Percentiles rank a stretch among this genome's conserved stretches.
phyloP scores from a whole-genome alignment of 2,888 invertebrate genomes.

The Ametastegia equiseti region DNA sequence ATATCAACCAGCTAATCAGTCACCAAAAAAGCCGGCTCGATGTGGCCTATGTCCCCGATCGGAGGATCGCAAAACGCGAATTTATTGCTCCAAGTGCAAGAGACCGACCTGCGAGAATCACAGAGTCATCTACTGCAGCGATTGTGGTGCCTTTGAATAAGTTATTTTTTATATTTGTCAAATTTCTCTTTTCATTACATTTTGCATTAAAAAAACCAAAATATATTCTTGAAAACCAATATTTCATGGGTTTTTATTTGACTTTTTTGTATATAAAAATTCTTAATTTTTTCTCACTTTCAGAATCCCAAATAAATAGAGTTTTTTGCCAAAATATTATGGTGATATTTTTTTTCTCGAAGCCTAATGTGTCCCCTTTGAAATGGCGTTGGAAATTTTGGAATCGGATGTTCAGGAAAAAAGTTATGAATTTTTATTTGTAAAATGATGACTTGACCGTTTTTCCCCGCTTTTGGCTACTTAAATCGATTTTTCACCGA shows the following conservation, averaged over 20 bases:
- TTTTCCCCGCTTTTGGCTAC: too few species aligned
- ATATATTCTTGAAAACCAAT: conserved; percentile 8
- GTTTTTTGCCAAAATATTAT: background rate
- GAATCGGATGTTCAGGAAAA: background rate
- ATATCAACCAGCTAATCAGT: background rate
- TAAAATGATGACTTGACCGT: background rate
- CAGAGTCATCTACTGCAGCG: background rate
- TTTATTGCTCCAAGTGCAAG: background rate
- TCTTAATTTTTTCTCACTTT: background rate
- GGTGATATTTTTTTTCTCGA: background rate
- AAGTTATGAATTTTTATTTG: background rate
- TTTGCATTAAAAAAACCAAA: background rate
- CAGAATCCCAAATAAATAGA: conserved; percentile 9
- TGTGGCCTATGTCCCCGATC: background rate
- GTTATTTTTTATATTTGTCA: background rate
- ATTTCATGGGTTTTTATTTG: conserved; percentile 1
- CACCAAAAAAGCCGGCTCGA: background rate
- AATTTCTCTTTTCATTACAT: background rate
- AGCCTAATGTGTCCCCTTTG: background rate
- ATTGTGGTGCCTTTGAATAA: conserved; percentile 5
- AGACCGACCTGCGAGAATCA: background rate
- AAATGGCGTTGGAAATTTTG: background rate
- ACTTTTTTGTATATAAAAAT: background rate
- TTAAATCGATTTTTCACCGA: too few species aligned
- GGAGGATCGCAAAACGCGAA: background rate